Evolutionary conservation across 2,797 vertebrate genomes (phyloP).

Genomic region (Lepilemur septentrionalis): DNA sequence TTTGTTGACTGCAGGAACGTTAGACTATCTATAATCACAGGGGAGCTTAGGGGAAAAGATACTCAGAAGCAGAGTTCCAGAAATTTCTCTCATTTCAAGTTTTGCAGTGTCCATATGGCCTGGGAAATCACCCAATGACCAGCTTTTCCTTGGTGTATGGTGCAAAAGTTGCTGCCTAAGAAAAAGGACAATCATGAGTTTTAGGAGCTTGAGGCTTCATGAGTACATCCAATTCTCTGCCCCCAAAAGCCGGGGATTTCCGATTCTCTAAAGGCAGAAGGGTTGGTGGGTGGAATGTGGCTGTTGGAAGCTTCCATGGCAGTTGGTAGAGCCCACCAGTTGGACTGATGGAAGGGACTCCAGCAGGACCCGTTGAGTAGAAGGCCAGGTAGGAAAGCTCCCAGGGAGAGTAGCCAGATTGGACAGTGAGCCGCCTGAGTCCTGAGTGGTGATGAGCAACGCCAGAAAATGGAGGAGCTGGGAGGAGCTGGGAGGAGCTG

Average conservation of each 20-base stretch:
- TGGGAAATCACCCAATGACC: background rate
- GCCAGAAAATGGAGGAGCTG: background rate
- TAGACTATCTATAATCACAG: background rate
- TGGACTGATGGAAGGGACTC: background rate
- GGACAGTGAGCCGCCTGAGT: background rate
- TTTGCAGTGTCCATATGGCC: background rate
- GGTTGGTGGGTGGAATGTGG: constrained; percentile 8
- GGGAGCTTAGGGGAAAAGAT: background rate
- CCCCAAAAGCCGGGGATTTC: background rate
- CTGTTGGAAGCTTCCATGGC: constrained; percentile 34
- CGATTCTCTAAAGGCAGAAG: background rate
- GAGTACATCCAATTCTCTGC: background rate
- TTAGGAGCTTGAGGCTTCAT: background rate
- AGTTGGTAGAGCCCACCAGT: constrained; percentile 44
- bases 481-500: background rate
- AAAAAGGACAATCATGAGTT: background rate
- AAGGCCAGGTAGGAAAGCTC: constrained; percentile 48
- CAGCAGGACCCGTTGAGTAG: background rate
- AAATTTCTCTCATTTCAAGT: constrained; percentile 30
- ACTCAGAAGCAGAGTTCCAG: background rate
- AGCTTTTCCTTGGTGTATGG: background rate
- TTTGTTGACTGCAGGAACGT: background rate
- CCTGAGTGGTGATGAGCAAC: background rate
- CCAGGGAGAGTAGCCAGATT: background rate
- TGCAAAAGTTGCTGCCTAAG: background rate